Evolutionary conservation across 2,113 vertebrate genomes (phyloP).

Genomic region (Lethenteron camtschaticum): DNA sequence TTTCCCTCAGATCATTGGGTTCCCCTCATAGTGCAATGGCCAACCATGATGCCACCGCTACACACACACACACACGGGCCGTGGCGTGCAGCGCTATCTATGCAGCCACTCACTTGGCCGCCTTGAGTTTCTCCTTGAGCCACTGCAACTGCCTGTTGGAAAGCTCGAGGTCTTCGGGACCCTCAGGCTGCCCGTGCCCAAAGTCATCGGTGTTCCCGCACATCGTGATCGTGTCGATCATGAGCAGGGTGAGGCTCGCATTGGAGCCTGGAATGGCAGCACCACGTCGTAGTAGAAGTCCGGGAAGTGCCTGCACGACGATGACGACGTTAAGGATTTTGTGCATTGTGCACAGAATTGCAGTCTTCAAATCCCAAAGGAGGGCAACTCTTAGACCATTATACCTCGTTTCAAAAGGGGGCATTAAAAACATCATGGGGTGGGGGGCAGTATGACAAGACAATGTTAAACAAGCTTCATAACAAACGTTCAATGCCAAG

Average conservation of each 20-base stretch:
- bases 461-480: too few relatives aligned
- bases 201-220: constrained; percentile 54
- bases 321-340: background rate
- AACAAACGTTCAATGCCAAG: too few relatives aligned
- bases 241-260: constrained; percentile 37
- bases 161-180: constrained; percentile 14
- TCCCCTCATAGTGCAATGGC: background rate
- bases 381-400: too few relatives aligned
- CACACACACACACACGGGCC: constrained; percentile 4
- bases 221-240: constrained; percentile 54
- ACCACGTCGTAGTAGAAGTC: constrained; percentile 48
- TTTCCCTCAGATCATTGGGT: too few relatives aligned
- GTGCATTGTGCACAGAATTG: too few relatives aligned
- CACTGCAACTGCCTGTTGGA: constrained; percentile 42
- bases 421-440: too few relatives aligned
- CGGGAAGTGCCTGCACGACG: constrained; percentile 37
- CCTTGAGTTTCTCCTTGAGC: constrained; percentile 38
- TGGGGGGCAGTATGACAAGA: too few relatives aligned
- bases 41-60: background rate
- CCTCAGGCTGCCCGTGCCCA: constrained; percentile 21
- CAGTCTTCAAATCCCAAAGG: too few relatives aligned
- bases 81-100: background rate
- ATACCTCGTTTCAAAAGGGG: too few relatives aligned
- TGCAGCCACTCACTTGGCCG: constrained; percentile 11
- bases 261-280: constrained; percentile 37